Base-by-base conservation (phyloP, 2,888 invertebrate species). In the Drosophila algonquin region DNA sequence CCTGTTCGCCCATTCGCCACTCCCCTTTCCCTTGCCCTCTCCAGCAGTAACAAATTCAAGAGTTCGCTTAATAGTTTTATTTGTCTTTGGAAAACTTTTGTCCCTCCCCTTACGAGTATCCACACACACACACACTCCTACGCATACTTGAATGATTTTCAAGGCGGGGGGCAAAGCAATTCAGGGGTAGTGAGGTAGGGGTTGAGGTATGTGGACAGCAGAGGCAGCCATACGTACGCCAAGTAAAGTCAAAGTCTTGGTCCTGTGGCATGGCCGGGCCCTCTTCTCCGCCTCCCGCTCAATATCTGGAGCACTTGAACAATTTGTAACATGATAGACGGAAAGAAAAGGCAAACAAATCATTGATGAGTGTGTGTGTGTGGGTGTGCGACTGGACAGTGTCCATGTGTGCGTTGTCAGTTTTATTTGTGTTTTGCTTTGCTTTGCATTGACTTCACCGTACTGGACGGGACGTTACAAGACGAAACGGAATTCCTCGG, bases 41-140 rank as follows among this genome's bases (percentile, higher is more conserved):
- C 8, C 30, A 30, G 30, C 7, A 63, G 64, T 75, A 77, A 73
- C 65, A 73, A 84, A 84, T 76, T 81, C 81, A 79, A 81, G 82
- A 82, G 86, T 87, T 87, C 84, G 85, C 84, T 84, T 87, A 84
- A 85, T 86, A 78, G 88, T 88, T 88, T 88, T 85, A 85, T 85
- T 85, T 85, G 85, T 85, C 85, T 88, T 85, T 83, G 78, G 75
- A 83, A 88, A 88, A 82, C 81, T 82, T 87, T 82, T 71, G 71
- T 35, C 67, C 59, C 59, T 67, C 60, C 52, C 71, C 59, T 53
- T 57, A 58, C 30, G 30, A 51, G 47, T 55, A 55, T 54, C 35
- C 45, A 56, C 27, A 52, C 57, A 70, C 12, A 40, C 40, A 70
- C 57, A 70, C 12, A 40, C 40, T 40, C 40, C 40, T 40, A 6